Evolutionary conservation across 2,888 invertebrate species (phyloP).

Genomic region (Xanthia togata): DNA sequence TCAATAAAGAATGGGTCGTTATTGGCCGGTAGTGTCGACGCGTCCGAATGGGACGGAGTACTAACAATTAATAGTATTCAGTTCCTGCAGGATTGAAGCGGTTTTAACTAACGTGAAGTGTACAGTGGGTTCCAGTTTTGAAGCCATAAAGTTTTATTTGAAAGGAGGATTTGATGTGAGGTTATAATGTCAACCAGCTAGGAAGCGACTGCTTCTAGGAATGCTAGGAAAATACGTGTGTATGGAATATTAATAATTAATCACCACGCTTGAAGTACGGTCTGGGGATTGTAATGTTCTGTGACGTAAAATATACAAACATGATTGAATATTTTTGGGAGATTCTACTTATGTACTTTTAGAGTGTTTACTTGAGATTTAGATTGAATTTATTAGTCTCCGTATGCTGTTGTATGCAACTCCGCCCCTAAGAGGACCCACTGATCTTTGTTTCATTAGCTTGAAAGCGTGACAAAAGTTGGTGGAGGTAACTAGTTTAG

Average conservation of each 20-base stretch:
- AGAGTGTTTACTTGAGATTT: neutral
- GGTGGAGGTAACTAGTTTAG: neutral
- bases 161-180: neutral
- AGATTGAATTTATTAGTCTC: neutral
- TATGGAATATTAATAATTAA: neutral
- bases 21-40: slow-evolving; percentile 32
- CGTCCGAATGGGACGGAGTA: slow-evolving; percentile 62
- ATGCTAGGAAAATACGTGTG: neutral
- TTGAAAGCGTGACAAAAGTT: neutral
- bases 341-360: too few relatives aligned
- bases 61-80: slow-evolving; percentile 81
- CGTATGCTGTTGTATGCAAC: neutral
- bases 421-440: too few relatives aligned
- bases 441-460: neutral
- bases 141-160: slow-evolving; percentile 16
- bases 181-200: slow-evolving; percentile 6
- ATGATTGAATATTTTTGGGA: neutral
- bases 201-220: neutral
- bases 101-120: slow-evolving; percentile 77
- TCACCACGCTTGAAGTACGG: neutral
- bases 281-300: neutral
- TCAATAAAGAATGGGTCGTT: slow-evolving; percentile 36
- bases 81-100: slow-evolving; percentile 84
- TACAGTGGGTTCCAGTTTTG: slow-evolving; percentile 71
- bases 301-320: too few relatives aligned